Conservation (phyloP, 2,888 invertebrate genomes). For the Mimachlamys varia region DNA sequence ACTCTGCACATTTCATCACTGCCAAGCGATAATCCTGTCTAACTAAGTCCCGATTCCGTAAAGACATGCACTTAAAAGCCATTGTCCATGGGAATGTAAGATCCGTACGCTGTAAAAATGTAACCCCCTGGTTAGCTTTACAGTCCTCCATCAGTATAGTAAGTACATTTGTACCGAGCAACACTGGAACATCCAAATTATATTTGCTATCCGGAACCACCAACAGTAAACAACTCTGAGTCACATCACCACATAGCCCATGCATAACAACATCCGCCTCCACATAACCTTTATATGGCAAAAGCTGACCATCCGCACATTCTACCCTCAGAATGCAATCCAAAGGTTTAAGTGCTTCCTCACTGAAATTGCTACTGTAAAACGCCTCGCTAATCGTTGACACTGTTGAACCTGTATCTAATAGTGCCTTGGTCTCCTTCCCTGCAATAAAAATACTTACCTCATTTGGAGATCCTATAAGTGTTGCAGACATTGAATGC, state of each 20-base stretch:
- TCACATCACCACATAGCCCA: background rate
- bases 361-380: background rate
- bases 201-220: background rate
- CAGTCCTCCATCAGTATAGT: background rate
- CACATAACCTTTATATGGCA: conserved; percentile 40
- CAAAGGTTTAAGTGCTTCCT: background rate
- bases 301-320: conserved; percentile 41
- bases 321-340: conserved; percentile 36
- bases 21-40: conserved; percentile 13
- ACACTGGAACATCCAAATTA: conserved; percentile 4
- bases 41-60: conserved; percentile 21
- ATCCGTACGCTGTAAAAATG: conserved; percentile 32
- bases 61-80: conserved; percentile 23
- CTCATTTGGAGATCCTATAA: no score
- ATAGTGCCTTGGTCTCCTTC: background rate
- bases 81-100: conserved; percentile 32
- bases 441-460: no score
- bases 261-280: background rate
- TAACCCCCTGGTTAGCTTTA: conserved; percentile 9
- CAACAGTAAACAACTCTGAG: background rate
- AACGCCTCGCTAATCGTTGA: background rate
- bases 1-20: conserved; percentile 32
- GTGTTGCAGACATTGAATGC: no score
- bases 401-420: conserved; percentile 40
- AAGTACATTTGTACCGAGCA: conserved; percentile 38